Evolutionary conservation across 1,140 invertebrate species (phyloP), one percentile per base, ranked within the genome.

Genomic region (Bombus vancouverensis): DNA sequence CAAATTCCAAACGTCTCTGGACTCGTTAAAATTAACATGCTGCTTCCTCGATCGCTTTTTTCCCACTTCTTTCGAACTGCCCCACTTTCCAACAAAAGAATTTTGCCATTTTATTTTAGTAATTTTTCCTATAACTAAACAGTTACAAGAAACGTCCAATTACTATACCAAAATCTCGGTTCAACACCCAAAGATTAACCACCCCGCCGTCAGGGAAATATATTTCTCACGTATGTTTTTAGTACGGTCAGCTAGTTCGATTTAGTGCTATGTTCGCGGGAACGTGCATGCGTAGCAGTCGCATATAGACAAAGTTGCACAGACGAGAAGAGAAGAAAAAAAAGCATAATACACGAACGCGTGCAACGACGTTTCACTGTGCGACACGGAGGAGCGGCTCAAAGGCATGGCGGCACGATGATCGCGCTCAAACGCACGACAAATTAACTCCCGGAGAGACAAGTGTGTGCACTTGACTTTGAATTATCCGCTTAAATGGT

Each of bases 391-490:
- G 22, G 32, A 75, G 10, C 44, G 53, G 79, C 82, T 86, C 80
- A 86, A 89, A 89, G 87, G 37, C 79, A 77, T 83, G 37, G 37
- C 59, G 71, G 47, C 37, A 78, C 78, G 78, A 70, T 81, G 68
- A 88, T 88, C 70, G 70, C 39, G 77, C 77, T 87, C 86, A 84
- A 86, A 82, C 68, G 81, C 86, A 77, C 88, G 86, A 87, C 86
- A 85, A 88, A 89, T 89, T 85, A 88, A 89, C 76, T 78, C 47
- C 79, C 74, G 81, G 42, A 72, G 66, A 88, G 59, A 80, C 70
- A 28, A 47, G 44, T 59, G 42, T 65, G 82, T 70, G 86, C 83
- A 88, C 86, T 89, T 88, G 88, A 89, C 82, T 89, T 89, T 88
- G 82, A 88, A 89, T 88, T 88, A 84, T 70, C 57, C 57, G 57